These are phyloP conservation scores for Eutrigla gurnardus DNA, from an alignment of 2,797 vertebrate species.

Conservation along the genomic window DNA sequence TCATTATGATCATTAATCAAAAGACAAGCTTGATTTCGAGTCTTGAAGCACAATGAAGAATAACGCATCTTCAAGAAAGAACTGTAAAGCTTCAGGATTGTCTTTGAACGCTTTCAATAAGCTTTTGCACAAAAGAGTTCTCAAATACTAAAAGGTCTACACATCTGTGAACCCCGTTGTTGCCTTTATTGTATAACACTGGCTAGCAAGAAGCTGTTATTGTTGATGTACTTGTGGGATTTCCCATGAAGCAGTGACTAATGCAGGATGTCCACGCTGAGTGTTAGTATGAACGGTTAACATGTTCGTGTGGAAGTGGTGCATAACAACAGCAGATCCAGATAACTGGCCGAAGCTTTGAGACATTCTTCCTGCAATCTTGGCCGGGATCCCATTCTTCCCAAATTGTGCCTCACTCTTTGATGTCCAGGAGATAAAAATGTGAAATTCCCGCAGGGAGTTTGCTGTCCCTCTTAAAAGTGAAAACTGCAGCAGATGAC, in stretches of 20 bases:
- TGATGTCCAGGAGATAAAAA: constrained; percentile 68
- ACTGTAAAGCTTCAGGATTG: background rate
- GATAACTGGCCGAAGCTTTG: constrained; percentile 53
- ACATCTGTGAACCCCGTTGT: background rate
- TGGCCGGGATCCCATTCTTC: constrained; percentile 56
- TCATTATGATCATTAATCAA: background rate
- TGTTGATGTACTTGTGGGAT: constrained; percentile 34
- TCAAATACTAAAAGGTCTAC: background rate
- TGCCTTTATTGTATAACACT: constrained; percentile 10
- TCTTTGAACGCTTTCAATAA: background rate
- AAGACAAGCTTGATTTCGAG: background rate
- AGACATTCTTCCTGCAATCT: constrained; percentile 50
- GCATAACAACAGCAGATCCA: constrained; percentile 51
- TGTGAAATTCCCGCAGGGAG: constrained; percentile 34
- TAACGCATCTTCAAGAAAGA: background rate
- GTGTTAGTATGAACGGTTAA: constrained; percentile 23
- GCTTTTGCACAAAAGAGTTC: background rate
- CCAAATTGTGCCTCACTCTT: constrained; percentile 48
- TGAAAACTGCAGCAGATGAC: constrained; percentile 12
- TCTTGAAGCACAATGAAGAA: background rate
- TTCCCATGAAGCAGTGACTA: constrained; percentile 59
- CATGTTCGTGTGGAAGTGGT: constrained; percentile 48
- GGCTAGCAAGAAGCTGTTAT: constrained; percentile 27
- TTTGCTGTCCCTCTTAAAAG: constrained; percentile 31
- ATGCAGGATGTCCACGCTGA: constrained; percentile 36